Base-by-base conservation (phyloP, 92 coral and sea anemone genomes). In the Galaxea fascicularis region DNA sequence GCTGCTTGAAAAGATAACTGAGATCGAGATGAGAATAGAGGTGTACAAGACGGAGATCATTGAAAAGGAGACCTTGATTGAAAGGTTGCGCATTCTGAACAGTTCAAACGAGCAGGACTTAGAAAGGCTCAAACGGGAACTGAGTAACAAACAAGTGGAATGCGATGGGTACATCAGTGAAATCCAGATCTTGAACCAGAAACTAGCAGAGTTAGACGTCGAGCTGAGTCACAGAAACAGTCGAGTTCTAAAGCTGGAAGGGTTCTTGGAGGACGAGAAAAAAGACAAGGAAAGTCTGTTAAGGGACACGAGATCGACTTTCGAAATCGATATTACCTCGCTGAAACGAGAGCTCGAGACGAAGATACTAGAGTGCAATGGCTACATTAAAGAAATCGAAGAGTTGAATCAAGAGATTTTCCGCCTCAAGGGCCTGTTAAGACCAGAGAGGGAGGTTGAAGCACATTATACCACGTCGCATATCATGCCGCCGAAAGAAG, bases 91-190 rank as follows among this genome's bases (percentile, higher is more conserved):
- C 66, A 91, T 93, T 35, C 86, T 95, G 22, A 97, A 95, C 94
- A 97, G 82, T 64, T 76, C 98, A 59, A 95, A 91, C 68, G 99
- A 97, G 78, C 98, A 97, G 63, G 99, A 97, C 65, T 90, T 95
- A 18, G 99, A 95, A 44, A 93, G 93, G 79, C 90, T 94, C 17
- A 97, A 97, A 76, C 93, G 99, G 28, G 98, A 97, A 46, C 70
- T 95, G 20, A 87, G 83, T 39, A 94, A 83, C 81, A 92, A 89
- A 73, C 77, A 64, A 35, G 85, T 92, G 27, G 95, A 97, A 83
- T 89, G 96, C 74, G 90, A 93, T 59, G 99, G 98, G 10, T 94
- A 94, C 46, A 94, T 94, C 67, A 66, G 58, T 30, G 98, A 94
- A 85, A 92, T 94, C 65, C 89, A 94, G 87, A 90, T 89, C 39